Conservation (phyloP, 2,888 invertebrate species). For the Marronus borbonicus region DNA sequence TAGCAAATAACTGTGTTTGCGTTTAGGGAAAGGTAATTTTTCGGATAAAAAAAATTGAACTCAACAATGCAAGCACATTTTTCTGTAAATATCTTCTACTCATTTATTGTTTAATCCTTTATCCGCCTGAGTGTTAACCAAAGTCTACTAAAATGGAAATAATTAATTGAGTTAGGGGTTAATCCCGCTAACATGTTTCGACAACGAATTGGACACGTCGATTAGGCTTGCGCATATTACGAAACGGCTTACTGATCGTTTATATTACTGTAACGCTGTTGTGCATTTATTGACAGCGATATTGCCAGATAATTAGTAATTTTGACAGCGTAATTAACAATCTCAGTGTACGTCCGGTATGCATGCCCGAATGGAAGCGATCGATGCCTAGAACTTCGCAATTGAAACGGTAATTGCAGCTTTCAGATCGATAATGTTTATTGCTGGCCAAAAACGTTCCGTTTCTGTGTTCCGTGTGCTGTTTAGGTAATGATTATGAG, state of each 20-base stretch:
- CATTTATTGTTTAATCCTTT: not conserved
- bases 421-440: constrained; percentile 50
- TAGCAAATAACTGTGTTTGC: not conserved
- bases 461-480: too few relatives aligned
- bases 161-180: not conserved
- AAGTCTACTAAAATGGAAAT: not conserved
- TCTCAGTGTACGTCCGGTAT: not conserved
- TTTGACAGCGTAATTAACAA: constrained; percentile 39
- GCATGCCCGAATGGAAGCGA: not conserved
- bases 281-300: constrained; percentile 16
- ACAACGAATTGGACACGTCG: too few relatives aligned
- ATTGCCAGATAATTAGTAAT: constrained; percentile 41
- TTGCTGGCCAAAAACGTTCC: not conserved
- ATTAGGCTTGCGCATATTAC: too few relatives aligned
- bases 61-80: too few relatives aligned
- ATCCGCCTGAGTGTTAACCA: not conserved
- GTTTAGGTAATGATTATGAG: too few relatives aligned
- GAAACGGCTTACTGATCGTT: not conserved
- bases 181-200: not conserved
- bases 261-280: constrained; percentile 1
- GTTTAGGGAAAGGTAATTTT: not conserved
- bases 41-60: too few relatives aligned
- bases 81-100: too few relatives aligned
- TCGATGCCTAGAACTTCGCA: constrained; percentile 35
- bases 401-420: constrained; percentile 49